Evolutionary conservation across 2,797 vertebrate genomes (phyloP).

Genomic region (Darevskia mixta): DNA sequence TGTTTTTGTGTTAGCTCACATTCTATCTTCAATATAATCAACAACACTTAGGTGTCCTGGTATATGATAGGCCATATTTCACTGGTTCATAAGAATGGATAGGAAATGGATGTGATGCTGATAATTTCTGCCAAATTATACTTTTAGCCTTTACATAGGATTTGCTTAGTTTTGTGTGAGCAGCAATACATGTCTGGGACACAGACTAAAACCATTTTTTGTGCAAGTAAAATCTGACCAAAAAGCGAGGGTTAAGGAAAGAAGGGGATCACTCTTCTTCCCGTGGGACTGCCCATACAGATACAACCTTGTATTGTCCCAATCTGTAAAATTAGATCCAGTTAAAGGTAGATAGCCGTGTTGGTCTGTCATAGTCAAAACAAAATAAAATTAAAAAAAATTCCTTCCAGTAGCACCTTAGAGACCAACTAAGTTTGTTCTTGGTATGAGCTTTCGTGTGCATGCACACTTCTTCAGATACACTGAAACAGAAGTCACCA

Average conservation of each 20-base stretch:
- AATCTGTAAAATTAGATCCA: neutral
- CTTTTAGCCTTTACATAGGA: neutral
- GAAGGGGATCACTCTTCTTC: too few species aligned
- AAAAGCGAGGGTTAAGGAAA: too few species aligned
- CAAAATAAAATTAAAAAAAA: too few species aligned
- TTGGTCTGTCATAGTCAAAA: too few species aligned
- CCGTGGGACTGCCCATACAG: too few species aligned
- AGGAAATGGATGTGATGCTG: neutral
- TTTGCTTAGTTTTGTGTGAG: neutral
- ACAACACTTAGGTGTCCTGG: neutral
- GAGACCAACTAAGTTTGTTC: too few species aligned
- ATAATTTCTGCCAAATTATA: neutral
- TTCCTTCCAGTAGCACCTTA: too few species aligned
- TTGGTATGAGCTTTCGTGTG: too few species aligned
- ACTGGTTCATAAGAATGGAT: neutral
- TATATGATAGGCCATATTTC: neutral
- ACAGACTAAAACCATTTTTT: neutral
- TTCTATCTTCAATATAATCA: neutral
- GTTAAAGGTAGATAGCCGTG: too few species aligned
- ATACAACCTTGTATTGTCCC: too few species aligned
- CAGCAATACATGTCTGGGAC: neutral
- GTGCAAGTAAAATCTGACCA: neutral
- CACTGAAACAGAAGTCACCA: too few species aligned
- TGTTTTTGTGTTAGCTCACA: neutral
- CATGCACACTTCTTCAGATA: too few species aligned